A percentile compares a stretch with the other conserved stretches of the same genome.
Evolutionary conservation across 2,888 invertebrate species (phyloP).

Genomic region (Tachystola acroxantha): DNA sequence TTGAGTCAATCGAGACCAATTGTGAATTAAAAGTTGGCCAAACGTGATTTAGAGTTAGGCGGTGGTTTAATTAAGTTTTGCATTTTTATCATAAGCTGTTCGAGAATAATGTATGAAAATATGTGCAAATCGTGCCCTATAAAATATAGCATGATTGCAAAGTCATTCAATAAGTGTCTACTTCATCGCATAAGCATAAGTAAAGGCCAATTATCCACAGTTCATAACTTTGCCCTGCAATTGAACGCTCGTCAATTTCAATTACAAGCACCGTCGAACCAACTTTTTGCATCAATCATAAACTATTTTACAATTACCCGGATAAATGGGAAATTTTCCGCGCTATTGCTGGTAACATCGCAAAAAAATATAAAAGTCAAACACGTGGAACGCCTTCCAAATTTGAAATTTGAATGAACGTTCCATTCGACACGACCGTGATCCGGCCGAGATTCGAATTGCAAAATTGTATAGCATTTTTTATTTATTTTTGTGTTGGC

Average conservation of each 20-base stretch:
- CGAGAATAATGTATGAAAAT: no score
- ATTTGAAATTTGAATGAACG: conserved; percentile 48
- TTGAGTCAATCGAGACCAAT: no score
- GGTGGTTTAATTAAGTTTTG: no score
- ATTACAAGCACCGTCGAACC: conserved; percentile 42
- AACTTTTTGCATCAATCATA: conserved; percentile 40
- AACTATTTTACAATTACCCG: conserved; percentile 57
- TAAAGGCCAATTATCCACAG: conserved; percentile 44
- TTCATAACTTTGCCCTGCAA: conserved; percentile 37
- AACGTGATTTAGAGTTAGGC: no score
- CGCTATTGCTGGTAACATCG: conserved; percentile 46
- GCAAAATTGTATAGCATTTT: conserved; percentile 47
- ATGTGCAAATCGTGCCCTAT: no score
- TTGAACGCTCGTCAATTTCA: conserved; percentile 41
- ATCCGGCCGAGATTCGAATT: conserved; percentile 41
- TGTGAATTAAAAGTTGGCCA: no score
- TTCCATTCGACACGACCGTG: conserved; percentile 54
- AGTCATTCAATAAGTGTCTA: conserved; percentile 1
- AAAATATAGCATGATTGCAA: neutral
- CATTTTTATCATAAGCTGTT: no score
- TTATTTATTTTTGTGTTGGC: conserved; percentile 37
- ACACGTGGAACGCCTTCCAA: conserved; percentile 63
- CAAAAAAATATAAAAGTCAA: conserved; percentile 53
- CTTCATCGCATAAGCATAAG: neutral
- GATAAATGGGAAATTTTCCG: conserved; percentile 49